Conservation (phyloP, 2,113 vertebrate species). For the Sterna hirundo region DNA sequence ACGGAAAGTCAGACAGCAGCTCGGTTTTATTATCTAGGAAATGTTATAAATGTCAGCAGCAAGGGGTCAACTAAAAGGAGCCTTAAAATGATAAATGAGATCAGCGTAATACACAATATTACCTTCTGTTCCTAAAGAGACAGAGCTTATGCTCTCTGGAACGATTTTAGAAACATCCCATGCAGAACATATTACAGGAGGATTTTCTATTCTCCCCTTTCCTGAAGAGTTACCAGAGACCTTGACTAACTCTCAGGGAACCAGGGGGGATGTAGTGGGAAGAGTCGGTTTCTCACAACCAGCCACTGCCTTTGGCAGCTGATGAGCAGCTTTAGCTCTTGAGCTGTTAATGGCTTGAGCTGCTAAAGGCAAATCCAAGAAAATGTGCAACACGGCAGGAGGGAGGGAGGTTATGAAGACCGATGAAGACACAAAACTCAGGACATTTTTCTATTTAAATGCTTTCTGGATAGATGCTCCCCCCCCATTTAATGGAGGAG, state of each 20-base stretch:
- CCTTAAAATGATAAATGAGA: neutral
- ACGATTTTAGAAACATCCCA: neutral
- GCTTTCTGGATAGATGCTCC: neutral
- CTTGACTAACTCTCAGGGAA: neutral
- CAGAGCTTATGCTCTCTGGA: neutral
- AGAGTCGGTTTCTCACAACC: neutral
- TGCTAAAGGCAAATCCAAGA: neutral
- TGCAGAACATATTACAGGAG: neutral
- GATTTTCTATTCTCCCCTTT: neutral
- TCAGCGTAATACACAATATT: neutral
- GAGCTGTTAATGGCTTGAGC: neutral
- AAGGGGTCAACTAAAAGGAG: neutral
- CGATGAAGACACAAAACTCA: neutral
- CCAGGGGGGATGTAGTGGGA: fast-evolving
- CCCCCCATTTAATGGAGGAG: neutral
- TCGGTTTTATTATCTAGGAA: neutral
- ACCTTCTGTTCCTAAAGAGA: neutral
- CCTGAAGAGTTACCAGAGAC: neutral
- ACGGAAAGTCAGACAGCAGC: fast-evolving
- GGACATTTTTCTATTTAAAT: neutral
- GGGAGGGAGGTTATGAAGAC: neutral
- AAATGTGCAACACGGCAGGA: neutral
- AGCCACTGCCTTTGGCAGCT: neutral
- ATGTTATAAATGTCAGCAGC: neutral
- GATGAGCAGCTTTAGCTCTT: neutral